These are phyloP conservation scores for Ailurus styani DNA, from an alignment of 2,113 vertebrate species.

Conservation along the genomic window DNA sequence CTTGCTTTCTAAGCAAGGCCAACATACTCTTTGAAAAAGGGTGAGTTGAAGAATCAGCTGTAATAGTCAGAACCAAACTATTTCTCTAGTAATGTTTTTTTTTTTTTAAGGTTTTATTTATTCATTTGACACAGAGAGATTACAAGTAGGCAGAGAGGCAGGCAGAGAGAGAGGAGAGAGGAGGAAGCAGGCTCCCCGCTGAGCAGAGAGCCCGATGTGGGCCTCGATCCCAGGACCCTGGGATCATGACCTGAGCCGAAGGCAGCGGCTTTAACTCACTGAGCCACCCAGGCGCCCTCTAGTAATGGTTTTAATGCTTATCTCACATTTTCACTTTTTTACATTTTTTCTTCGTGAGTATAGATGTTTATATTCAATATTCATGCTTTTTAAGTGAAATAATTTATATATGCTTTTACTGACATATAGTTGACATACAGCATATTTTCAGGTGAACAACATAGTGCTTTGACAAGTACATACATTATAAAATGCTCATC, in stretches of 20 bases:
- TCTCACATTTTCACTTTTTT: not conserved
- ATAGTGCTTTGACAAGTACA: not conserved
- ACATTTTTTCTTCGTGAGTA: not conserved
- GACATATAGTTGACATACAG: not conserved
- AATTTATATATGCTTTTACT: not conserved
- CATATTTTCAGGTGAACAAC: not conserved
- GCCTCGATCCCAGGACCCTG: too few species aligned
- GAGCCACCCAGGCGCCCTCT: too few species aligned
- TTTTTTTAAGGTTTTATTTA: too few species aligned
- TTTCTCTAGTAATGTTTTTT: conserved; percentile 4
- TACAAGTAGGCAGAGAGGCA: too few species aligned
- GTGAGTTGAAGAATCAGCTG: not conserved
- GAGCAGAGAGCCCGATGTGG: too few species aligned
- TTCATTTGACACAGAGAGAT: too few species aligned
- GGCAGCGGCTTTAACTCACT: too few species aligned
- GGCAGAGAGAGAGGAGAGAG: too few species aligned
- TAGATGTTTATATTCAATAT: not conserved
- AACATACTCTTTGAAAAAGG: not conserved
- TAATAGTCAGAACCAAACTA: not conserved
- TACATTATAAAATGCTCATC: not conserved
- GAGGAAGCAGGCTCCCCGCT: too few species aligned
- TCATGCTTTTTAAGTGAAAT: not conserved
- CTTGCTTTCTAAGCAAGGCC: not conserved
- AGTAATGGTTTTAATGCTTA: not conserved
- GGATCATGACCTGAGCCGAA: too few species aligned